These are phyloP conservation scores for Cephalopterus ornatus DNA, from an alignment of 2,113 vertebrate species.

Conservation along the genomic window DNA sequence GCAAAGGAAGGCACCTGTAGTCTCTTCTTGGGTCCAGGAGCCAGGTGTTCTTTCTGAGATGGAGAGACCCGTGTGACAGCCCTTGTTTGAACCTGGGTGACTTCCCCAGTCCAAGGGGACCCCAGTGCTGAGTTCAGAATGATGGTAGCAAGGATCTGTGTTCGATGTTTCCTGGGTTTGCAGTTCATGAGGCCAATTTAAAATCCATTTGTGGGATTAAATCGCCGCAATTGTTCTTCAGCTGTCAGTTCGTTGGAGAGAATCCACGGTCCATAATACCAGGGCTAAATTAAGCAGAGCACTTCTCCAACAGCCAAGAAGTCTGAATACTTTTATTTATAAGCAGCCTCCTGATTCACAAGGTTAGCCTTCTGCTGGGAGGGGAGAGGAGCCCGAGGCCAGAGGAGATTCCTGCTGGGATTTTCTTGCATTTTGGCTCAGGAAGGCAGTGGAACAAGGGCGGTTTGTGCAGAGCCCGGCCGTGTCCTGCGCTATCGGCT, in stretches of 20 bases:
- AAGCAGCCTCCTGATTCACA: neutral
- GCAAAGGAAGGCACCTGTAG: neutral
- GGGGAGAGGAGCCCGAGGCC: neutral
- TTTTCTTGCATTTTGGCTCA: neutral
- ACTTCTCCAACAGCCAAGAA: constrained; percentile 6
- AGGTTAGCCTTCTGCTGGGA: neutral
- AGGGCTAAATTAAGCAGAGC: constrained; percentile 25
- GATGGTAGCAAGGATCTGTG: neutral
- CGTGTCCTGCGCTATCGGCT: neutral
- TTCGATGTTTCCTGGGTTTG: neutral
- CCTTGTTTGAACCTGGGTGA: neutral
- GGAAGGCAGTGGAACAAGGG: constrained; percentile 21
- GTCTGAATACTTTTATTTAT: neutral
- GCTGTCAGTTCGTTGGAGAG: neutral
- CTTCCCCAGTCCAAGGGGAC: neutral
- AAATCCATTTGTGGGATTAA: neutral
- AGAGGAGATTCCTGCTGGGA: neutral
- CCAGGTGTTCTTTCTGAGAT: neutral
- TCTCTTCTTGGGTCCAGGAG: neutral
- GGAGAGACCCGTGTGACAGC: neutral
- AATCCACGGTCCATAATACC: neutral
- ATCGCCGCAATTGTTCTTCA: constrained; percentile 21
- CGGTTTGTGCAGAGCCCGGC: neutral
- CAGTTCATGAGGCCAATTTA: neutral
- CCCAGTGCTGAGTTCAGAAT: neutral